These are phyloP conservation scores for Cladopsammia gracilis DNA, from an alignment of 64 coral and sea anemone genomes.

Conservation along the genomic window DNA sequence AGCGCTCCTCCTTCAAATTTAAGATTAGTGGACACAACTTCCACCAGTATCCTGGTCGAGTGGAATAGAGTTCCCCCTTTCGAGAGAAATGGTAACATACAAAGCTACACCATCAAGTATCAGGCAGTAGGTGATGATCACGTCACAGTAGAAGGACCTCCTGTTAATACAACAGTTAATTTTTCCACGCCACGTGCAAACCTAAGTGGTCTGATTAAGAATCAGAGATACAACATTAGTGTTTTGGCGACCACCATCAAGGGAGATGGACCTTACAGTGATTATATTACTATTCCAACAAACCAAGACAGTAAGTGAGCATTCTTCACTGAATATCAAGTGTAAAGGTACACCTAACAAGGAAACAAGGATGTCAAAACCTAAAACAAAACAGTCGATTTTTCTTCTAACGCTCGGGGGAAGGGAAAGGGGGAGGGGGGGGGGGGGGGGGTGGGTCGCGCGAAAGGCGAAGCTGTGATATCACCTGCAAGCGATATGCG, in stretches of 20 bases:
- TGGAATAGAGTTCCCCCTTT: slow-evolving; percentile 1
- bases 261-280: slow-evolving; percentile 16
- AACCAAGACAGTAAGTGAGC: slow-evolving; percentile 51
- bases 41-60: neutral
- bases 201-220: neutral
- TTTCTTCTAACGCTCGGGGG: too few species aligned
- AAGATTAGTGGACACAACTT: neutral
- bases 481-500: too few species aligned
- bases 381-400: too few species aligned
- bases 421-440: too few species aligned
- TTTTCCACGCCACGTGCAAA: too few species aligned
- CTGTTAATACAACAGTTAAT: neutral
- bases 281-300: neutral
- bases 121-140: neutral
- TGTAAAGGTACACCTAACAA: too few species aligned
- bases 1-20: neutral
- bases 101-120: neutral
- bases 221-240: slow-evolving; percentile 25
- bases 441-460: too few species aligned
- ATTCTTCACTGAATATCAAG: too few species aligned
- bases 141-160: neutral
- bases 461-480: too few species aligned
- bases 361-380: too few species aligned
- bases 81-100: neutral
- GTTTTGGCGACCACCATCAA: slow-evolving; percentile 27